A percentile compares a stretch with the other conserved stretches of the same genome.
These are phyloP conservation scores for Neosilurus mollespiculum DNA, from an alignment of 2,797 vertebrate species.

Conservation along the genomic window DNA sequence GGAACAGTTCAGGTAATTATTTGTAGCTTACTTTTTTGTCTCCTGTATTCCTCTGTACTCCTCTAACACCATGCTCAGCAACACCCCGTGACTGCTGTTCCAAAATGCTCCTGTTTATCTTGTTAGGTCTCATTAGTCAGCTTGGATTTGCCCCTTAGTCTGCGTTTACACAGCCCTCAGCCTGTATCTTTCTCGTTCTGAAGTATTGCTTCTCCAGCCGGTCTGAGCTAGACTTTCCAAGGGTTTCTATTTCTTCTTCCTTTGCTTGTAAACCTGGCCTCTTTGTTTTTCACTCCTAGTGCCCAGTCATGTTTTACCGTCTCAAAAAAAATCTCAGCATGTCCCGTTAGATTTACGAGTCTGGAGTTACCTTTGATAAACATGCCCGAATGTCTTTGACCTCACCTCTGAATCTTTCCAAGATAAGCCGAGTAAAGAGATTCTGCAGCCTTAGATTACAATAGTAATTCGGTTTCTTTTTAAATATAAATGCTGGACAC, in stretches of 20 bases:
- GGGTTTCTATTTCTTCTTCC: neutral
- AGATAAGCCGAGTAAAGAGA: constrained; percentile 17
- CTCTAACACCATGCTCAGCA: neutral
- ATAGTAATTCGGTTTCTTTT: neutral
- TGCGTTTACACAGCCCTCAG: neutral
- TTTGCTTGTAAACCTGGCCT: neutral
- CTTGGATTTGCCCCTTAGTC: constrained; percentile 11
- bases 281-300: neutral
- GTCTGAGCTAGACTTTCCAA: neutral
- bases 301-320: neutral
- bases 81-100: neutral
- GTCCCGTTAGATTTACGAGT: constrained; percentile 18
- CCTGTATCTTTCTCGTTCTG: neutral
- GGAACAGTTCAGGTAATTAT: neutral
- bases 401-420: constrained; percentile 4
- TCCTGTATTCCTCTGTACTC: neutral
- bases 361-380: constrained; percentile 17
- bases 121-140: constrained; percentile 26
- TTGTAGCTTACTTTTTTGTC: neutral
- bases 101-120: constrained; percentile 6
- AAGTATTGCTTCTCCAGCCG: neutral
- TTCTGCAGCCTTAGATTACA: neutral
- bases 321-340: neutral
- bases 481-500: neutral
- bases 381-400: constrained; percentile 24